Evolutionary conservation across 2,888 invertebrate genomes (phyloP), one percentile per base, ranked within the genome.

Genomic region (Atethmia centrago): DNA sequence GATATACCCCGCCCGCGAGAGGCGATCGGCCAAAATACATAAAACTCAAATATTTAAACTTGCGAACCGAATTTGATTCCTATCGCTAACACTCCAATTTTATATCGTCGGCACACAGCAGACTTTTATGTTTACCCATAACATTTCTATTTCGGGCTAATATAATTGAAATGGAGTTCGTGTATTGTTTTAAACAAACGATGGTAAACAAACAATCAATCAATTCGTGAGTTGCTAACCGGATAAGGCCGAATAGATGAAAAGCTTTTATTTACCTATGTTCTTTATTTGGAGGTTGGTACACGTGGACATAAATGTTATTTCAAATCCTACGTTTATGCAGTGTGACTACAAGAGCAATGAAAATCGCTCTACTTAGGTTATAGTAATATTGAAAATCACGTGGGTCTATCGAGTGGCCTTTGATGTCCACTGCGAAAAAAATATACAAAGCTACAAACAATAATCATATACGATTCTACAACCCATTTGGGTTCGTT

Each of bases 101-200:
- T 73, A 85, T 85, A 77, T 71, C 70, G 61, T 74, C 73, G 71
- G 72, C 67, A 77, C 53, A 77, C 79, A 74, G 72, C 82, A 75
- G 84, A 82, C 72, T 77, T 86, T 85, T 86, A 85, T 78, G 75
- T 81, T 73, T 74, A 69, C 42, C 62, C 49, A 77, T 85, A 84
- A 86, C 74, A 76, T 86, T 86, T 75, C 69, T 85, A 80, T 86
- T 86, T 71, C 65, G 45, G 47, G 66, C 72, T 85, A 82, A 85
- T 76, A 71, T 75, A 72, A 70, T 66, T 75, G 66, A 80, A 82
- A 79, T 64, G 55, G 69, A 77, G 67, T 62, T 61, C 47, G 53
- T 71, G 66, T 74, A 67, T 72, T 75, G 84, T 81, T 84, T 85
- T 74, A 79, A 76, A 85, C 47, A 66, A 84, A 80, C 67, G 55